phyloP scores from a whole-genome alignment of 2,888 invertebrate species.

The Phengaris arion region DNA sequence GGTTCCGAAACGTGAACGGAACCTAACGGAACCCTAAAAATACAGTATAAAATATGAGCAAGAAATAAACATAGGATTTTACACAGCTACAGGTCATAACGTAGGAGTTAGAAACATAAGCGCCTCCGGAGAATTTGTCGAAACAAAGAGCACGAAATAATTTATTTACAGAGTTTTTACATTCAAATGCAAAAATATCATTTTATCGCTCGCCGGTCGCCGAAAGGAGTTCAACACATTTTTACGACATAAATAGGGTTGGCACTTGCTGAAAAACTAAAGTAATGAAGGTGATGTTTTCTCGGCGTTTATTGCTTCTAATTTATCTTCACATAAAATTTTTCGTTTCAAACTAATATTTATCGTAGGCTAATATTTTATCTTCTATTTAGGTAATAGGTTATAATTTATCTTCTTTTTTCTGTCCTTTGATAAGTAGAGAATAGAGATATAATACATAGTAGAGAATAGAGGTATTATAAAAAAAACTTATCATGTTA shows the following conservation, averaged over 20 bases:
- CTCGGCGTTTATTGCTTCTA: background rate
- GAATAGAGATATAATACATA: no score
- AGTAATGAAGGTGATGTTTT: background rate
- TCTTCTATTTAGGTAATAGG: no score
- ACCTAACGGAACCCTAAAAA: no score
- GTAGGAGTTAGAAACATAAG: background rate
- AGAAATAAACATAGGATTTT: background rate
- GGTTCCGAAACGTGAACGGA: no score
- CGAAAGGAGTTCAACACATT: constrained; percentile 8
- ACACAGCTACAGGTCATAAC: background rate
- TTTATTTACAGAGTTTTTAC: constrained; percentile 18
- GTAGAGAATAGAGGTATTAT: no score
- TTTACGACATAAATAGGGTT: constrained; percentile 5
- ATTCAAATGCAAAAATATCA: constrained; percentile 14
- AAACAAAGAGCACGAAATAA: constrained; percentile 7
- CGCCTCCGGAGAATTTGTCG: constrained; percentile 2
- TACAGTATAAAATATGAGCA: no score
- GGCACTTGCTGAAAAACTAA: background rate
- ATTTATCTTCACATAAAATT: no score
- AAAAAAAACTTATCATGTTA: no score
- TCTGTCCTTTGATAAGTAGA: no score
- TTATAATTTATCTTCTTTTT: no score
- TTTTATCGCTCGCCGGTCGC: constrained; percentile 12
- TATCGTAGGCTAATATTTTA: no score
- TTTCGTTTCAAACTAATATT: no score